Percentiles rank a stretch among this genome's conserved stretches.
Conservation (phyloP, 2,888 invertebrate species). For the Hypsopygia costalis region DNA sequence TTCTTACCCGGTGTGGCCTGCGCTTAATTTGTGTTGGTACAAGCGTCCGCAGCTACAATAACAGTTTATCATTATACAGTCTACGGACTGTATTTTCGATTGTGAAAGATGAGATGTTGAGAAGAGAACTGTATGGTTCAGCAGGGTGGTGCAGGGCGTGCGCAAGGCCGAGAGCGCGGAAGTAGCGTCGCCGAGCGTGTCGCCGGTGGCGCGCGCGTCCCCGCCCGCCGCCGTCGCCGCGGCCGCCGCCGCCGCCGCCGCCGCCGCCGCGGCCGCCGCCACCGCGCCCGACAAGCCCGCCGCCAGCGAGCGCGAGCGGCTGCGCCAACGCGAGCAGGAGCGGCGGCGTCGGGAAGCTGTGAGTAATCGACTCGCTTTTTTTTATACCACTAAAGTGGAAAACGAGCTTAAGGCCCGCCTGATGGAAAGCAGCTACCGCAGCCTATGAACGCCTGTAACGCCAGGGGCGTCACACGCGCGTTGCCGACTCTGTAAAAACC, state of each 20-base stretch:
- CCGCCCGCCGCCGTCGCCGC: conserved; percentile 46
- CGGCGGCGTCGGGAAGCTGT: conserved; percentile 95
- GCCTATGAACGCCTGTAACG: too few relatives aligned
- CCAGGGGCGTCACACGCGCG: too few relatives aligned
- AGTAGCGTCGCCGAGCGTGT: conserved; percentile 61
- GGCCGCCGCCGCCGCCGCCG: conserved; percentile 45
- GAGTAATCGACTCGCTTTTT: too few relatives aligned
- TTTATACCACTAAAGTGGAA: too few relatives aligned
- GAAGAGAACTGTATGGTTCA: neutral
- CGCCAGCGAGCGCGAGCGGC: conserved; percentile 90
- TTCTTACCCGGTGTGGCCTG: too few relatives aligned
- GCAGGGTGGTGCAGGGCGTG: conserved; percentile 37
- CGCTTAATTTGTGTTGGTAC: too few relatives aligned
- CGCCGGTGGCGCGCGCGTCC: conserved; percentile 62
- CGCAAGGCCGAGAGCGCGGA: conserved; percentile 53
- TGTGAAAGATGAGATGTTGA: conserved; percentile 6
- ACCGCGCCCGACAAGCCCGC: conserved; percentile 73
- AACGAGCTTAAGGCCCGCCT: too few relatives aligned
- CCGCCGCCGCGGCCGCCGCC: conserved; percentile 17
- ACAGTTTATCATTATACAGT: too few relatives aligned
- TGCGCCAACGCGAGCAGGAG: conserved; percentile 93
- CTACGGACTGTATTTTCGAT: too few relatives aligned
- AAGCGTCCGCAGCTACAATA: too few relatives aligned
- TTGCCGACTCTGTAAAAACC: too few relatives aligned
- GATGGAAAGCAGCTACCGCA: too few relatives aligned